Base-by-base conservation (phyloP, 2,888 invertebrate genomes). In the Dorcus parallelipipedus region DNA sequence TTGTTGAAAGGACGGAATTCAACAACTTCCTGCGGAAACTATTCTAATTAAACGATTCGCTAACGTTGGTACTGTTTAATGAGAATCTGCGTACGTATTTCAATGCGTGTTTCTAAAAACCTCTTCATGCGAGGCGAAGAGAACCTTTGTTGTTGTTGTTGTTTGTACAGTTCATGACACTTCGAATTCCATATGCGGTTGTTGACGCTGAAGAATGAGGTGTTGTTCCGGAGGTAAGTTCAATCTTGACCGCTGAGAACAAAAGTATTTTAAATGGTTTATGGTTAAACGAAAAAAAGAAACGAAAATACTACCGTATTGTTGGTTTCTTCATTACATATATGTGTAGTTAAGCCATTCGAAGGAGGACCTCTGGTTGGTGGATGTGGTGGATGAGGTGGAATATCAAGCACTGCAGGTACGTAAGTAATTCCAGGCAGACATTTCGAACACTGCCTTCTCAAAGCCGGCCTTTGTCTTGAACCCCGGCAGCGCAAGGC, bases 391-490 rank as follows among this genome's bases (percentile, higher is more conserved):
- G 74, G 80, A 69, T 74, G 78, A 66, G 71, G 79, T 62, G 78
- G 80, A 70, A 78, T 80, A 71, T 77, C 81, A 60, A 75, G 75
- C 58, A 74, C 77, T 67, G 77, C 79, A 63, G 77, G 80, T 10
- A 77, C 76, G 70, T 66, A 66, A 55, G 77, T 82, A 65, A 73
- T 78, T 66, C 75, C 81, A 63, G 78, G 79, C 71, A 78, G 76
- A 74, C 83, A 83, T 67, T 84, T 84, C 50, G 86, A 84, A 70
- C 89, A 89, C 64, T 83, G 82, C 52, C 87, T 80, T 62, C 82
- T 81, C 23, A 88, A 75, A 3, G 86, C 85, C 0, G 87, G 86
- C 49, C 89, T 80, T 70, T 88, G 86, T 9, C 88, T 81, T 3
- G 89, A 84, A 9, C 85, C 84, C 51, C 82, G 79, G 69, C 87